phyloP scores from a whole-genome alignment of 2,113 vertebrate species.

The Pituophis catenifer region DNA sequence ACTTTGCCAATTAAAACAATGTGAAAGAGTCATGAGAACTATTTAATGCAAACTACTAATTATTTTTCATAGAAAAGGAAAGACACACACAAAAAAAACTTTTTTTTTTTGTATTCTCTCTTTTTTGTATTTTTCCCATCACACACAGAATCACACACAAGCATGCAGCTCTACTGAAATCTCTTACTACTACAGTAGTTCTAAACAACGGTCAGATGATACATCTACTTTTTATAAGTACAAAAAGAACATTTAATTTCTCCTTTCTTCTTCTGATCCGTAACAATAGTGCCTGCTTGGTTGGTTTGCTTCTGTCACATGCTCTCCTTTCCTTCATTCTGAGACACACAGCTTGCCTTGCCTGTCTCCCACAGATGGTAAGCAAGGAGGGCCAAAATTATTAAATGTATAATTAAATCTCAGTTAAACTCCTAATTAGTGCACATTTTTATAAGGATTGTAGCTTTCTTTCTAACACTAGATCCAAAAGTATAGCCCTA shows the following conservation, averaged over 20 bases:
- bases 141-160: not conserved
- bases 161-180: not conserved
- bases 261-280: not conserved
- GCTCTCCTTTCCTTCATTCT: not conserved
- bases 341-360: not conserved
- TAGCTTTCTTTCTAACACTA: not conserved
- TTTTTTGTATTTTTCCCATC: not conserved
- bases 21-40: not conserved
- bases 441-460: not conserved
- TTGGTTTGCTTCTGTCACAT: not conserved
- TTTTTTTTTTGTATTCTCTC: not conserved
- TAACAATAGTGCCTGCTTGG: not conserved
- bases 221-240: not conserved
- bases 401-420: not conserved
- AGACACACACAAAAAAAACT: not conserved
- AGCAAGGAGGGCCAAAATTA: not conserved
- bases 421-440: not conserved
- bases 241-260: not conserved
- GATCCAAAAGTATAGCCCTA: not conserved
- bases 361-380: not conserved
- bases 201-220: not conserved
- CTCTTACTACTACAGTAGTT: not conserved
- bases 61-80: not conserved
- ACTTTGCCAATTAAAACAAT: not conserved
- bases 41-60: not conserved